A percentile compares a stretch with the other conserved stretches of the same genome.
phyloP scores from a whole-genome alignment of 2,888 invertebrate species.

The Bursaphelenchus okinawaensis region DNA sequence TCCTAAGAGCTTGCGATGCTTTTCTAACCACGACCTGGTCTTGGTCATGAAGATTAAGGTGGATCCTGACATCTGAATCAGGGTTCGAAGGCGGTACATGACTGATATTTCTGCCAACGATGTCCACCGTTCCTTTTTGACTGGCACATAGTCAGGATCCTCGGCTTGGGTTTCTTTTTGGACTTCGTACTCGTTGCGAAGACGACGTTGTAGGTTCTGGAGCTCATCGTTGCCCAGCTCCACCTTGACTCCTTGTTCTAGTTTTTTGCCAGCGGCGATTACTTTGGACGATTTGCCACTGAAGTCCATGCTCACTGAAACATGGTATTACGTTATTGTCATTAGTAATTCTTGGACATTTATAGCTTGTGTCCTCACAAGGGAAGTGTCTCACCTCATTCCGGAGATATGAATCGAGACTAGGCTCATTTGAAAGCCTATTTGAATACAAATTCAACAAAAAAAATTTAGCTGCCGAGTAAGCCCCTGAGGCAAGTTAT shows the following conservation, averaged over 20 bases:
- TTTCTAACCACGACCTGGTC: constrained; percentile 8
- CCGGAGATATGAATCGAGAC: too few species aligned
- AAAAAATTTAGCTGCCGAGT: too few species aligned
- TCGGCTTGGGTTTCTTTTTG: not conserved
- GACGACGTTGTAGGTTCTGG: constrained; percentile 1
- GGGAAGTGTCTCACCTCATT: too few species aligned
- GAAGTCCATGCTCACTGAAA: not conserved
- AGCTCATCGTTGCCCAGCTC: constrained; percentile 4
- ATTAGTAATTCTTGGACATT: too few species aligned
- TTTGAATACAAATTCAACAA: too few species aligned
- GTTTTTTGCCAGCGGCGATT: not conserved
- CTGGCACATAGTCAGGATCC: constrained; percentile 11
- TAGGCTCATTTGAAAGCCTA: too few species aligned
- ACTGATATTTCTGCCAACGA: constrained; percentile 15
- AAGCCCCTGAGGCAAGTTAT: too few species aligned
- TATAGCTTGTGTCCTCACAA: too few species aligned
- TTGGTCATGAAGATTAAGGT: constrained; percentile 8
- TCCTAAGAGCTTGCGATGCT: constrained; percentile 1
- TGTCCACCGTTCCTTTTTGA: constrained; percentile 11
- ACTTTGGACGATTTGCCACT: not conserved
- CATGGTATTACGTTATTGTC: too few species aligned
- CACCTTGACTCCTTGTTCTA: constrained; percentile 10
- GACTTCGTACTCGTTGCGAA: constrained; percentile 6
- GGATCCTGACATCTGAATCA: constrained; percentile 11
- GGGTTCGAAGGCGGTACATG: constrained; percentile 14